phyloP scores from a whole-genome alignment of 2,113 vertebrate species.

The Seriola quinqueradiata region DNA sequence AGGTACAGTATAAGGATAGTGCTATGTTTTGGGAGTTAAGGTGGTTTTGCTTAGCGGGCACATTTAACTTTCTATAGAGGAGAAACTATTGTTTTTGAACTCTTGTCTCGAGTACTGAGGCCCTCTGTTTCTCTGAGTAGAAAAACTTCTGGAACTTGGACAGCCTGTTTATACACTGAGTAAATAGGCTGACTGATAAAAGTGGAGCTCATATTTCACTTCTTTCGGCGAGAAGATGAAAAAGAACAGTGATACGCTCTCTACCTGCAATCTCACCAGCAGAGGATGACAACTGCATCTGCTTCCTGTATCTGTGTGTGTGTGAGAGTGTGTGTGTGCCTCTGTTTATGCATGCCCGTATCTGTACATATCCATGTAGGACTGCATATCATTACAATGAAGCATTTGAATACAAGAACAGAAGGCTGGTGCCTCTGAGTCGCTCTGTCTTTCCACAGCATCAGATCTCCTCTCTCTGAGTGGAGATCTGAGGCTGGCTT shows the following conservation, averaged over 20 bases:
- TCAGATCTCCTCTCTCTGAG: slow-evolving; percentile 15
- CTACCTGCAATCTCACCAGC: slow-evolving; percentile 17
- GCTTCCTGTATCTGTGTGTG: background rate
- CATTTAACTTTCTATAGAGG: too few species aligned
- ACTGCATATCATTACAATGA: background rate
- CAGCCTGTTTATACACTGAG: background rate
- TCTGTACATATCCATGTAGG: background rate
- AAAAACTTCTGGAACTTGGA: slow-evolving; percentile 15
- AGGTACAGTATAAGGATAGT: too few species aligned
- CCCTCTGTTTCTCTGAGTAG: background rate
- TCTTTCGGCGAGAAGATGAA: slow-evolving; percentile 20
- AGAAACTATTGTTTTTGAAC: too few species aligned
- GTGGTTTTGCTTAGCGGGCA: too few species aligned
- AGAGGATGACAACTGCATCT: slow-evolving; percentile 20
- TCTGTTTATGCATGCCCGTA: background rate
- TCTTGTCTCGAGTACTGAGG: background rate
- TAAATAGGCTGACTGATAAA: slow-evolving; percentile 34
- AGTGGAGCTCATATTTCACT: slow-evolving; percentile 40
- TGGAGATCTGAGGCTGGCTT: slow-evolving; percentile 18
- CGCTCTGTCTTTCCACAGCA: slow-evolving; percentile 3
- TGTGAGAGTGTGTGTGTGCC: too few species aligned
- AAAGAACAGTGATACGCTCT: slow-evolving; percentile 25
- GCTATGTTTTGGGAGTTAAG: too few species aligned
- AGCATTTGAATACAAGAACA: background rate
- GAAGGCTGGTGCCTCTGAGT: slow-evolving; percentile 5